Base-by-base conservation (phyloP, 2,888 invertebrate species). In the Caenorhabditis sp. region DNA sequence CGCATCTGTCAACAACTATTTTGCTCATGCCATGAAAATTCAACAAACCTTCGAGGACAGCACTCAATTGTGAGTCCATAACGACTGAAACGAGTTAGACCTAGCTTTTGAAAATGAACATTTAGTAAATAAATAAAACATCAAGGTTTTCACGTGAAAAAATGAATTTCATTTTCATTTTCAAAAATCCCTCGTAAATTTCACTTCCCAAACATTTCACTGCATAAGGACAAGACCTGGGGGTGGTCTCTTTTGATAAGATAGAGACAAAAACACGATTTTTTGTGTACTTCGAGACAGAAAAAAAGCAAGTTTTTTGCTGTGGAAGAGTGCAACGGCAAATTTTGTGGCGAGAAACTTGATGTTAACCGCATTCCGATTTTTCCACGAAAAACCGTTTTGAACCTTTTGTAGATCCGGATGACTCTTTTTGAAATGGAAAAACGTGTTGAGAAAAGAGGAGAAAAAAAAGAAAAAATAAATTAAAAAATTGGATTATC, bases 201-300 rank as follows among this genome's bases (percentile, higher is more conserved):
- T 31, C 17, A 43, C 6, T 43, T 43, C 14, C 43, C 12, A 43
- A 43, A 10, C 43, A 17, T n/a, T n/a, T n/a, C n/a, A n/a, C n/a
- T n/a, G n/a, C n/a, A 43, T 12, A 6, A 43, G 14, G 14, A 43
- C 43, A 43, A 43, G 6, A 43, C 43, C 43, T 43, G 43, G 43
- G 43, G 43, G 43, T 43, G 43, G 43, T 43, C 43, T n/a, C n/a
- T 43, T 17, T 10, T 43, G 43, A 43, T 43, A 43, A 43, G 43
- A 31, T 6, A 6, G 31, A 10, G 31, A 31, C 4, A 43, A 43
- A 43, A 43, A 43, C 43, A 3, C 43, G 43, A 43, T 43, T 43
- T 43, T 43, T 43, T 43, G 43, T 43, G 43, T 43, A 43, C 43
- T 43, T 43, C 43, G 43, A 43, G 43, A n/a, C n/a, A n/a, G n/a